phyloP scores from a whole-genome alignment of 2,888 invertebrate genomes.

The Pseudanteris insignis region DNA sequence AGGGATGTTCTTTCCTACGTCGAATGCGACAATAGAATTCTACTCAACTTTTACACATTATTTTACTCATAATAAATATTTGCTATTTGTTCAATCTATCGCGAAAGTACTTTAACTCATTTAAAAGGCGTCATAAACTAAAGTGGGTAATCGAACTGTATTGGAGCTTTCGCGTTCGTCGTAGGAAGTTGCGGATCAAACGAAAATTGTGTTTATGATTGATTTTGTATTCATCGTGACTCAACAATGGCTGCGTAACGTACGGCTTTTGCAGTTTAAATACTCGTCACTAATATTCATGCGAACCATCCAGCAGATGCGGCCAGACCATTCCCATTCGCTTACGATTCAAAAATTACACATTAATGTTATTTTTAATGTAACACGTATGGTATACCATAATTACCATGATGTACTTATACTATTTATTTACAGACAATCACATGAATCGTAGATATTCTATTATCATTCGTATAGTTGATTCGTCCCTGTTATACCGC shows the following conservation, averaged over 20 bases:
- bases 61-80: too few relatives aligned
- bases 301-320: slow-evolving; percentile 62
- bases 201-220: too few relatives aligned
- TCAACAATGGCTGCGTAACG: slow-evolving; percentile 6
- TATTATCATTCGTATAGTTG: slow-evolving; percentile 62
- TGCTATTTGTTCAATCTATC: too few relatives aligned
- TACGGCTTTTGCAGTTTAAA: slow-evolving; percentile 18
- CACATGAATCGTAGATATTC: slow-evolving; percentile 65
- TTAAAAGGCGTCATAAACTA: too few relatives aligned
- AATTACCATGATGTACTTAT: slow-evolving; percentile 63
- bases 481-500: slow-evolving; percentile 53
- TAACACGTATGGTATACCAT: slow-evolving; percentile 66
- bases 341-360: slow-evolving; percentile 61
- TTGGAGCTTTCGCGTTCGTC: neutral
- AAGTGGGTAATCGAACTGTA: too few relatives aligned
- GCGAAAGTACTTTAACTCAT: too few relatives aligned
- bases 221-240: neutral
- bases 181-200: neutral
- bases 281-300: slow-evolving; percentile 15
- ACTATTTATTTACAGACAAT: slow-evolving; percentile 66
- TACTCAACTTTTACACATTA: too few relatives aligned
- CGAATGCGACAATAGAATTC: too few relatives aligned
- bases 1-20: slow-evolving; percentile 1
- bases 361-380: slow-evolving; percentile 61
- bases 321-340: slow-evolving; percentile 62